Base-by-base conservation (phyloP, 2,797 vertebrate species). In the Notamacropus eugenii region DNA sequence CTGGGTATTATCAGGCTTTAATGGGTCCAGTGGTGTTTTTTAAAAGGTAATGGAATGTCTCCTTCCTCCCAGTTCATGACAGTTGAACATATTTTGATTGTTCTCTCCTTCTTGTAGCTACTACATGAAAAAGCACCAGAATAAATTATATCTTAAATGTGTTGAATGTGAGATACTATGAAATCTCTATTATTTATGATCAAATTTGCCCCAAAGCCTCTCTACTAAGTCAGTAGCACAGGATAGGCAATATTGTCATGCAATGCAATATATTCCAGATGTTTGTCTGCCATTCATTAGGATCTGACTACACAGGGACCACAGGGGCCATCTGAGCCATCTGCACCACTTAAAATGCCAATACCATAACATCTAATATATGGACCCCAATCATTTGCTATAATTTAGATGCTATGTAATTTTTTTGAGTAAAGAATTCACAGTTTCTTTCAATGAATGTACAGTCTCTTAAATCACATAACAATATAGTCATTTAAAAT, bases 361-460 rank as follows among this genome's bases (percentile, higher is more conserved):
- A 82, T 24, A 82, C 40, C 12, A 82, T 82, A 82, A 82, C 40
- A 82, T 46, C 74, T 82, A 19, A 82, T 46, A 46, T 40, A 82
- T 27, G 40, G 74, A 82, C 40, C 22, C 40, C 40, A 82, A 9
- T 11, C 10, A 93, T 57, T 95, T 96, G 31, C 31, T 67, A 1
- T 54, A 82, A 92, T 67, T 95, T 96, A 55, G 58, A 95, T 31
- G 22, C 9, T 16, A 55, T 82, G 40, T 58, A 55, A 56, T n/a
- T 92, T 54, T 82, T 82, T 82, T 74, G 34, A 56, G 29, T 40
- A 59, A 94, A 95, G 54, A 91, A 52, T 91, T 67, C 46, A 93
- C 19, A 74, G 40, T 74, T 74, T 74, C 62, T 74, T 74, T 82
- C 40, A 10, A 31, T 27, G 74, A 82, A 46, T 82, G 74, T 24